phyloP scores from a whole-genome alignment of 2,888 invertebrate genomes.

The Andrena flavipes region DNA sequence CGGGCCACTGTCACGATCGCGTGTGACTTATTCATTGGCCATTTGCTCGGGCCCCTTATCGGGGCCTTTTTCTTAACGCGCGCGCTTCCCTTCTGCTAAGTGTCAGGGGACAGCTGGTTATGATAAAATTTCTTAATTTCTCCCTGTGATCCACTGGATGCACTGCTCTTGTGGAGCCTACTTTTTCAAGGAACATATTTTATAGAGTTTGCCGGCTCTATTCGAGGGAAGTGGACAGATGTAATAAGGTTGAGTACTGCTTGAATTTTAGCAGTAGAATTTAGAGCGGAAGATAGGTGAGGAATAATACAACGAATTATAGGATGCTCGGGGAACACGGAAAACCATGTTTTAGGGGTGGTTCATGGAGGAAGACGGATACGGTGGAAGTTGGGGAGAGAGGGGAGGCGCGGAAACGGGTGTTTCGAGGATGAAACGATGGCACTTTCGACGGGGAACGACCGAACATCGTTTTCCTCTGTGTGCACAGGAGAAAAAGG shows the following conservation, averaged over 20 bases:
- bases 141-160: too few species aligned
- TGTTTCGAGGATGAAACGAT: conserved; percentile 34
- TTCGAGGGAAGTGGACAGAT: too few species aligned
- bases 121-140: neutral
- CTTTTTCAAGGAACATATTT: too few species aligned
- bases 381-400: neutral
- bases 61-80: neutral
- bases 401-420: conserved; percentile 16
- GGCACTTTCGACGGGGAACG: conserved; percentile 33
- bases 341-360: neutral
- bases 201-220: too few species aligned
- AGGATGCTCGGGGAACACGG: too few species aligned
- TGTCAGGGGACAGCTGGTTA: too few species aligned
- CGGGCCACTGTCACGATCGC: conserved; percentile 55
- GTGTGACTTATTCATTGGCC: conserved; percentile 63
- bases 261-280: too few species aligned
- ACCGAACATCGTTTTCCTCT: conserved; percentile 37
- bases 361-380: neutral
- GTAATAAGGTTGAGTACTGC: too few species aligned
- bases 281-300: too few species aligned
- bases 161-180: too few species aligned
- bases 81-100: neutral
- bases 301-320: too few species aligned
- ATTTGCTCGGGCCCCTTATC: conserved; percentile 53
- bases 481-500: conserved; percentile 55